Conservation (phyloP, 2,113 vertebrate species). For the Osmerus mordax region DNA sequence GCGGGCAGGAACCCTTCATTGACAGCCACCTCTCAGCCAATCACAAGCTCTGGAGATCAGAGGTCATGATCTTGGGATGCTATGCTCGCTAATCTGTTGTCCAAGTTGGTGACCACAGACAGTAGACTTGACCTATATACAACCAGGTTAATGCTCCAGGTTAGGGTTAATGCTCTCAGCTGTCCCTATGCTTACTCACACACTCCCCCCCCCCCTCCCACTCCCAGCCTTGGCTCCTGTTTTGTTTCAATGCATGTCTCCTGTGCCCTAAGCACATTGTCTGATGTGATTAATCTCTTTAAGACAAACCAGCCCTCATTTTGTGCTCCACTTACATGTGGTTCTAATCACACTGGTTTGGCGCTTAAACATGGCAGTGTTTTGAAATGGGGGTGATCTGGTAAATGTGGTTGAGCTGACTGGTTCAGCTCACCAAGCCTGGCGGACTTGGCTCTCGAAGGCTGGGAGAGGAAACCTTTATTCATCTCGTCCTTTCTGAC, state of each 20-base stretch:
- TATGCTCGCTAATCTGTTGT: conserved; percentile 12
- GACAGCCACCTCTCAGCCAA: conserved; percentile 53
- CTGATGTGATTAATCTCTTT: too few species aligned
- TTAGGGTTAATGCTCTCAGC: conserved; percentile 42
- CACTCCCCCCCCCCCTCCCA: conserved; percentile 11
- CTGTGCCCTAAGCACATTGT: too few species aligned
- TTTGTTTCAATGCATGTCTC: background rate
- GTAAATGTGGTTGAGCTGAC: too few species aligned
- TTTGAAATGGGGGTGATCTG: too few species aligned
- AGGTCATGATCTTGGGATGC: conserved; percentile 47
- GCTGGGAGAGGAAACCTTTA: too few species aligned
- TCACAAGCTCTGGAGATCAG: conserved; percentile 47
- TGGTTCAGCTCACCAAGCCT: too few species aligned
- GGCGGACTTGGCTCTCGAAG: too few species aligned
- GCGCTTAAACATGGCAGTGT: too few species aligned
- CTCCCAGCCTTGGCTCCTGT: conserved; percentile 15
- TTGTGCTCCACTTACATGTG: too few species aligned
- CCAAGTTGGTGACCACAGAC: conserved; percentile 21
- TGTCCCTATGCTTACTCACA: conserved; percentile 13
- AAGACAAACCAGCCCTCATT: too few species aligned
- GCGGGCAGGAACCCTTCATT: conserved; percentile 38
- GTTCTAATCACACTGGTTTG: too few species aligned
- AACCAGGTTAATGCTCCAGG: conserved; percentile 45
- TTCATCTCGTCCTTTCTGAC: too few species aligned
- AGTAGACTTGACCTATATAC: conserved; percentile 56